Base-by-base conservation (phyloP, 2,888 invertebrate genomes). In the Archips crataeganus region DNA sequence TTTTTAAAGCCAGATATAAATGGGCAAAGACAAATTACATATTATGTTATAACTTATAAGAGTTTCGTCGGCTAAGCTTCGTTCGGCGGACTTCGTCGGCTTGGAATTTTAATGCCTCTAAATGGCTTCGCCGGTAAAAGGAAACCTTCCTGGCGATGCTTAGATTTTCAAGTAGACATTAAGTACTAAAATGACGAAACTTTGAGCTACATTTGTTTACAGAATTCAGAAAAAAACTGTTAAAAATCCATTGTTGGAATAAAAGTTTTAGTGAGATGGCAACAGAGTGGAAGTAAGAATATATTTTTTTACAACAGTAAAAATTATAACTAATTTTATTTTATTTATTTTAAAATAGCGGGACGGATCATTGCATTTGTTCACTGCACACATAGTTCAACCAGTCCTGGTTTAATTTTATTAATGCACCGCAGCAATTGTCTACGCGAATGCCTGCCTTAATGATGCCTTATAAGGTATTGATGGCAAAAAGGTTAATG, bases 231-330 rank as follows among this genome's bases (percentile, higher is more conserved):
- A 32, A 11, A 11, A 32, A 10, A 11, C 57, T 8, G 3, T 11
- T 32, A 57, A 57, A 60, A n/a, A 13, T 60, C 1, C 8, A 6
- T 10, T 8, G n/a, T 39, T 39, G 39, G 60, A 60, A 42, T 34
- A 42, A 62, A 42, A 65, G 51, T 65, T 47, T 36, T 10, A 32
- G 65, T 51, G 36, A 36, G 49, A 51, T 65, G 36, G 15, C 68
- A 6, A 32, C 15, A 32, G 64, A 57, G 72, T 59, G 39, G 36
- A 69, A 73, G 57, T 63, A 32, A 32, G 39, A 39, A 47, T 68
- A 61, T 62, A 39, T 51, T 69, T 65, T 49, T 51, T 65, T 39
- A 39, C 11, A 36, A 36, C 23, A 39, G 9, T 39, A 39, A 11
- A 34, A 32, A 34, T 10, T 54, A 2, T 0, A 57, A 23, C 54